These are phyloP conservation scores for Mycteria americana DNA, from an alignment of 2,797 vertebrate genomes.

Conservation along the genomic window DNA sequence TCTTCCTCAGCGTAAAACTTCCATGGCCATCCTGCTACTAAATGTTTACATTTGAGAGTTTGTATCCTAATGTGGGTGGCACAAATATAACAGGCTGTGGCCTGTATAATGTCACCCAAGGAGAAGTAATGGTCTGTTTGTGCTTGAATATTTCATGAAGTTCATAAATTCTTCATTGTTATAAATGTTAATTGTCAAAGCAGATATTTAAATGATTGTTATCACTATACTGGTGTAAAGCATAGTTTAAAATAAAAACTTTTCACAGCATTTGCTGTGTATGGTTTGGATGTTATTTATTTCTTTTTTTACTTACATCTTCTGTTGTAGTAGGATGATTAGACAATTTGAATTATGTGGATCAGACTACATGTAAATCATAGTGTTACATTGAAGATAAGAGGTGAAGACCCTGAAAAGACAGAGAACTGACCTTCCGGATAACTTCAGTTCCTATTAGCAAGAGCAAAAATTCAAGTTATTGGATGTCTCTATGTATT, in stretches of 20 bases:
- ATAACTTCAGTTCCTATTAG: neutral
- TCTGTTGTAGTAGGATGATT: neutral
- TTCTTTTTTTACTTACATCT: neutral
- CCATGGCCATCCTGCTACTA: neutral
- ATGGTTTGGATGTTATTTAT: neutral
- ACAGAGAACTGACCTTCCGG: neutral
- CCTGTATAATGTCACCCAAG: neutral
- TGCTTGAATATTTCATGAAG: neutral
- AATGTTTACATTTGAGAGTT: neutral
- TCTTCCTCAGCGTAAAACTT: neutral
- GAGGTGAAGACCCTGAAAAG: neutral
- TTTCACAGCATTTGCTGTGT: neutral
- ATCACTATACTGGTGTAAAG: neutral
- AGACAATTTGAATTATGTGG: neutral
- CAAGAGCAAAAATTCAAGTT: neutral
- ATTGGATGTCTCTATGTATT: neutral
- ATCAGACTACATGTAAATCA: neutral
- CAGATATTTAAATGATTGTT: neutral
- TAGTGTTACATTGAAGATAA: neutral
- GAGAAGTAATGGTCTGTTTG: neutral
- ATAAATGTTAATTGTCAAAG: neutral
- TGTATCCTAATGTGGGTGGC: neutral
- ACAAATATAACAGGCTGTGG: neutral
- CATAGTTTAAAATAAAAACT: neutral
- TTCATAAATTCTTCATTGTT: neutral